Evolutionary conservation across 2,113 vertebrate species (phyloP).

Genomic region (Galbula dea): DNA sequence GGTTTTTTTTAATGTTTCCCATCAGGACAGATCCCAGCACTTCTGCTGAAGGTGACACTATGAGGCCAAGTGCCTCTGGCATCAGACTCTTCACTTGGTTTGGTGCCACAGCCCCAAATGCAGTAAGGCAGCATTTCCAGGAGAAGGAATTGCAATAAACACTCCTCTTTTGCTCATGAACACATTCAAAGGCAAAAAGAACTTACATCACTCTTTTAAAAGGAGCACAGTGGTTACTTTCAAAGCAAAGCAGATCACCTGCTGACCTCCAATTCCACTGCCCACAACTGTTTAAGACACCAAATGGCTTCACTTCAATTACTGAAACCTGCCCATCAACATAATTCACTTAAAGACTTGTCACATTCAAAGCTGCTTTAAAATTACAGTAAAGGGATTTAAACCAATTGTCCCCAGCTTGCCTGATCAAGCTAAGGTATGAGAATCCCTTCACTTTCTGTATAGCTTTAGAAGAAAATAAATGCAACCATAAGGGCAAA

Average conservation of each 20-base stretch:
- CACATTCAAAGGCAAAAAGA: neutral
- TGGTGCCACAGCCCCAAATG: neutral
- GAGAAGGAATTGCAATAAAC: neutral
- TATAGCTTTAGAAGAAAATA: neutral
- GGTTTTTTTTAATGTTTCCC: neutral
- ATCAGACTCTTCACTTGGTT: neutral
- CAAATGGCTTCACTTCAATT: conserved; percentile 50
- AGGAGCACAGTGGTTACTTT: conserved; percentile 12
- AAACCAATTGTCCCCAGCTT: neutral
- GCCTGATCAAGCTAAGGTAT: neutral
- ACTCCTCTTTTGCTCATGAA: neutral
- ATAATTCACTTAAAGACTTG: conserved; percentile 49
- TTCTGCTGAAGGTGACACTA: neutral
- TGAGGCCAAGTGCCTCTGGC: neutral
- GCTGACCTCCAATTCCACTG: conserved; percentile 35
- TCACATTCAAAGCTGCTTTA: conserved; percentile 51
- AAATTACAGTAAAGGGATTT: conserved; percentile 41
- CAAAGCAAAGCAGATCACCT: conserved; percentile 3
- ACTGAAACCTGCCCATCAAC: conserved; percentile 46
- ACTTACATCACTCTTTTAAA: conserved; percentile 18
- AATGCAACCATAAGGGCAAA: neutral
- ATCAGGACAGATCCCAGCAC: neutral
- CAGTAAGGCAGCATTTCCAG: neutral
- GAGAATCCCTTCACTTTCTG: conserved; percentile 21
- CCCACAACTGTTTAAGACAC: conserved; percentile 25